Conservation (phyloP, 2,113 vertebrate genomes). For the Muntiacus reevesi region DNA sequence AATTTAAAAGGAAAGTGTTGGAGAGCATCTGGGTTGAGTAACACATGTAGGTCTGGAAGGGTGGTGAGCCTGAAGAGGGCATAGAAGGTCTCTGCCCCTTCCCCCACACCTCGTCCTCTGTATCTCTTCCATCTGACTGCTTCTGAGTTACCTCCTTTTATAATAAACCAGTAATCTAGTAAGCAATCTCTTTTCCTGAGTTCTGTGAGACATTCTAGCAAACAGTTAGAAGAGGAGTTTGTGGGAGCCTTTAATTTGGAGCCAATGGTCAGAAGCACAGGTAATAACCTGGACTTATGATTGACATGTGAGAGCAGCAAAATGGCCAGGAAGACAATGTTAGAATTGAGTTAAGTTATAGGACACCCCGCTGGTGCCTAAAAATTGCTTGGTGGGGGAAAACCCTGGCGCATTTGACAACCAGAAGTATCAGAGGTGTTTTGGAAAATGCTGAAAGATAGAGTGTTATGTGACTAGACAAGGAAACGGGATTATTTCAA, state of each 20-base stretch:
- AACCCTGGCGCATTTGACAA: background rate
- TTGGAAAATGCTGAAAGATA: background rate
- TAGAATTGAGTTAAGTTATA: background rate
- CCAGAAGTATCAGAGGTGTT: background rate
- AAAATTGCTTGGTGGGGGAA: background rate
- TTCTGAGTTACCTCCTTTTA: background rate
- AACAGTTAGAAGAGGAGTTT: background rate
- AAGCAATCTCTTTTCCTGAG: background rate
- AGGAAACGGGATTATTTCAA: background rate
- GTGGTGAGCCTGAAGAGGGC: background rate
- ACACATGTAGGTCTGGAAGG: background rate
- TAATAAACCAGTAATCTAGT: background rate
- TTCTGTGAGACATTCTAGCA: background rate
- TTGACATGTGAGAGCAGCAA: no score
- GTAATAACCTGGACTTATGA: background rate
- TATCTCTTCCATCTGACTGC: background rate
- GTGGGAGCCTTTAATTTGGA: background rate
- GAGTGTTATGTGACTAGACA: background rate
- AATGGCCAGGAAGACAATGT: background rate
- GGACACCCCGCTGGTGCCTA: background rate
- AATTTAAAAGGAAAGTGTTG: background rate
- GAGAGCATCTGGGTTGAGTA: background rate
- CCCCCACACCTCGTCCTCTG: background rate
- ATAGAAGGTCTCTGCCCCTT: background rate
- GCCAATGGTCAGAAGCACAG: background rate